Percentiles rank a stretch among this genome's conserved stretches.
These are phyloP conservation scores for Ophiothrix spiculata DNA, from an alignment of 35 echinoderm and acorn worm species.

Conservation along the genomic window DNA sequence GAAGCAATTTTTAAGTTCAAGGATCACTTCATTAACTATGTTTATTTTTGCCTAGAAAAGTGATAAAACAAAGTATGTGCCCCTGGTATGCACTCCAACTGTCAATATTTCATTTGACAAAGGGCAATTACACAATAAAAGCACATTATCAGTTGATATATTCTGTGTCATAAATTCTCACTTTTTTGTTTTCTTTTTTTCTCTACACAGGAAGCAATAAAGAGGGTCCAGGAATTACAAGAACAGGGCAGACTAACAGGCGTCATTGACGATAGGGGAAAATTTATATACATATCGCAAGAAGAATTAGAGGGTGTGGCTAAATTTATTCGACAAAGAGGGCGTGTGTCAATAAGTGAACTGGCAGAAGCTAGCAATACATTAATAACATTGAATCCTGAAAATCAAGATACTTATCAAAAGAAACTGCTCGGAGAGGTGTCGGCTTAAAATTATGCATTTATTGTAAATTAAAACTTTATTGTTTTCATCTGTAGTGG, in stretches of 20 bases:
- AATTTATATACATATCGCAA: slow-evolving; percentile 94
- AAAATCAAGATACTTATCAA: slow-evolving; percentile 37
- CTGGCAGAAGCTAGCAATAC: slow-evolving; percentile 95
- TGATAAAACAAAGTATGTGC: too few relatives aligned
- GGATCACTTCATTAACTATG: too few relatives aligned
- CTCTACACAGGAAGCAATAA: slow-evolving; percentile 79
- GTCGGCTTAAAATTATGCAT: too few relatives aligned
- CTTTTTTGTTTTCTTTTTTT: too few relatives aligned
- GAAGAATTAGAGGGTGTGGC: slow-evolving; percentile 84
- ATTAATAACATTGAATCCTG: slow-evolving; percentile 72
- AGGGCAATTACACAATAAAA: too few relatives aligned
- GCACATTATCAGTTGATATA: too few relatives aligned
- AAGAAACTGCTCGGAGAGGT: slow-evolving; percentile 16
- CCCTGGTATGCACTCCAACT: too few relatives aligned
- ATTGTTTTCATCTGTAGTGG: too few relatives aligned
- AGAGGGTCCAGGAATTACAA: slow-evolving; percentile 91
- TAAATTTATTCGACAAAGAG: slow-evolving; percentile 90
- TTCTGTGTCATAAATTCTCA: too few relatives aligned
- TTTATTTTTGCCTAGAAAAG: not conserved
- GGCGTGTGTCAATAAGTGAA: slow-evolving; percentile 89
- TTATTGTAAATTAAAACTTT: too few relatives aligned
- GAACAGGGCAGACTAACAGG: slow-evolving; percentile 83
- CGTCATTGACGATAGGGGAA: slow-evolving; percentile 85
- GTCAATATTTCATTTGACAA: too few relatives aligned
- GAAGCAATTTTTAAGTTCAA: too few relatives aligned